Evolutionary conservation across 2,888 invertebrate species (phyloP).

Genomic region (Watsonalla cultraria): DNA sequence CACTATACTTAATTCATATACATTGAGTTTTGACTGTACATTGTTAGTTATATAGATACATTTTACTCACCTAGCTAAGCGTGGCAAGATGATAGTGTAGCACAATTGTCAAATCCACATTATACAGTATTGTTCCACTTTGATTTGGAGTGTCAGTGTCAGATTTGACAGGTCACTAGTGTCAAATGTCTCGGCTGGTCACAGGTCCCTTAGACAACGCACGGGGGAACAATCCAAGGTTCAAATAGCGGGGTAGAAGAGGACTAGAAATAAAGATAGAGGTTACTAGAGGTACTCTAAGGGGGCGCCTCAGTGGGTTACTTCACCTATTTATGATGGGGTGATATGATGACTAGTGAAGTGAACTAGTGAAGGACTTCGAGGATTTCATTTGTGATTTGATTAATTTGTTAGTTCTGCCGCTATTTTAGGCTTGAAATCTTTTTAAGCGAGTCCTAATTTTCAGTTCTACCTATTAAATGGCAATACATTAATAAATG

Average conservation of each 20-base stretch:
- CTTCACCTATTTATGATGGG: conserved; percentile 10
- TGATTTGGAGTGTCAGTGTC: conserved; percentile 3
- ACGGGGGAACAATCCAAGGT: conserved; percentile 29
- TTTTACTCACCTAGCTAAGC: conserved; percentile 1
- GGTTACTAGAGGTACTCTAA: conserved; percentile 23
- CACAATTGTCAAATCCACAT: conserved; percentile 23
- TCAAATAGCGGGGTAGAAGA: conserved; percentile 29
- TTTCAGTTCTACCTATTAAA: too few species aligned
- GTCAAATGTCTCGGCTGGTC: conserved; percentile 1
- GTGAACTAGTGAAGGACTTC: too few species aligned
- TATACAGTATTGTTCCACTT: conserved; percentile 20
- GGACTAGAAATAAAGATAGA: conserved; percentile 40
- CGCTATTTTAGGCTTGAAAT: too few species aligned
- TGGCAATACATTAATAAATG: background rate
- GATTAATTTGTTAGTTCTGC: too few species aligned
- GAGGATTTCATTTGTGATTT: too few species aligned
- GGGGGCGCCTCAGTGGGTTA: conserved; percentile 10
- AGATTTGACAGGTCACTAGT: conserved; percentile 5
- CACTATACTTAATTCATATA: too few species aligned
- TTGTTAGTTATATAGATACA: background rate
- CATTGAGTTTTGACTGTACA: background rate
- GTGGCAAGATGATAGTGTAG: conserved; percentile 16
- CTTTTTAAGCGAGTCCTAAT: too few species aligned
- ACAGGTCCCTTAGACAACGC: conserved; percentile 32
- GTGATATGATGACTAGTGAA: conserved; percentile 6